Evolutionary conservation across 2,888 invertebrate genomes (phyloP).

Genomic region (Chrysolina haemoptera): DNA sequence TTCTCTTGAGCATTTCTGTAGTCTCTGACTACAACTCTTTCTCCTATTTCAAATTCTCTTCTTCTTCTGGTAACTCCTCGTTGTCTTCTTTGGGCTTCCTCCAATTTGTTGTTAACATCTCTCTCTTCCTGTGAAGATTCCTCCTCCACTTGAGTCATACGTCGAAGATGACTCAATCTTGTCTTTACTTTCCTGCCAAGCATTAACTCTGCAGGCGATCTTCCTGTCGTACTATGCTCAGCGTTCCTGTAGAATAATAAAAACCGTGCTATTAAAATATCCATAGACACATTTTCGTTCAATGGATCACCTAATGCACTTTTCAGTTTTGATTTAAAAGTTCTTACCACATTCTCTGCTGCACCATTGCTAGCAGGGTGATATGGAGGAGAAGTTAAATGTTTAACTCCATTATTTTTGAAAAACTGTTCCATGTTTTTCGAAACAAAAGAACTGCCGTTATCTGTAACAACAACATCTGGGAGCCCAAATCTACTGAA

Average conservation of each 20-base stretch:
- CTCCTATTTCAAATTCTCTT: conserved; percentile 31
- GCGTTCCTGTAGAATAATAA: background rate
- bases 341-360: conserved; percentile 34
- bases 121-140: background rate
- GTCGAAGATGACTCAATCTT: too few species aligned
- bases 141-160: too few species aligned
- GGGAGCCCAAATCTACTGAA: conserved; percentile 44
- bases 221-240: background rate
- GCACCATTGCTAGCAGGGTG: conserved; percentile 36
- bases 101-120: background rate
- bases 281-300: background rate
- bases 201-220: background rate
- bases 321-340: conserved; percentile 33
- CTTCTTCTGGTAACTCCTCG: background rate
- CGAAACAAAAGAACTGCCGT: background rate
- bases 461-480: conserved; percentile 37
- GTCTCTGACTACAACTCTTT: conserved; percentile 40
- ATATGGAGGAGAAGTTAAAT: conserved; percentile 31
- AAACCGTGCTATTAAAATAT: background rate
- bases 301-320: conserved; percentile 24
- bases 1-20: conserved; percentile 32
- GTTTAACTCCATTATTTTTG: conserved; percentile 29
- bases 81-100: background rate
- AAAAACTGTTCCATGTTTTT: background rate
- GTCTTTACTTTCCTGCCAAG: background rate